phyloP scores from a whole-genome alignment of 2,888 invertebrate species.

The Hemithea aestivaria region DNA sequence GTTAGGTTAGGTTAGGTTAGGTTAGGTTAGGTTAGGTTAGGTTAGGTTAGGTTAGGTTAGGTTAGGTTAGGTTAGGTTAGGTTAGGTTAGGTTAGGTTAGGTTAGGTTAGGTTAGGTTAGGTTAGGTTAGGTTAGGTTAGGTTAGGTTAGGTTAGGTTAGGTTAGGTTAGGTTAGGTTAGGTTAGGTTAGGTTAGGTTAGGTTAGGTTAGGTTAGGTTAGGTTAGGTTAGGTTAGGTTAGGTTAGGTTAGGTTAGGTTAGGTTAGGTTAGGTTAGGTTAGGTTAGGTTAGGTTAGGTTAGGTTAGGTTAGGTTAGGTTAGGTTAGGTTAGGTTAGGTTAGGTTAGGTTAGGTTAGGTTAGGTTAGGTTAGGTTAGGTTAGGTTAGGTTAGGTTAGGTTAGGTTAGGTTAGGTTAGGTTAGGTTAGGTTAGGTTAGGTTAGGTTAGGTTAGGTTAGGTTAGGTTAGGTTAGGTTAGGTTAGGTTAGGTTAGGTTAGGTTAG shows the following conservation, averaged over 20 bases:
- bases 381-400: conserved; percentile 21
- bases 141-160: conserved; percentile 24
- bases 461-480: conserved; percentile 22
- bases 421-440: conserved; percentile 20
- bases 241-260: conserved; percentile 23
- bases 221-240: conserved; percentile 23
- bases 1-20: conserved; percentile 24
- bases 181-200: conserved; percentile 20
- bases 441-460: conserved; percentile 21
- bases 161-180: conserved; percentile 24
- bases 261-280: conserved; percentile 24
- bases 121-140: conserved; percentile 25
- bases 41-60: conserved; percentile 19
- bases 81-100: conserved; percentile 20
- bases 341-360: conserved; percentile 21
- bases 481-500: conserved; percentile 27
- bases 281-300: conserved; percentile 20
- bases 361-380: conserved; percentile 22
- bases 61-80: conserved; percentile 19
- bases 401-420: conserved; percentile 17
- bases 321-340: conserved; percentile 22
- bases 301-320: conserved; percentile 23
- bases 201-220: conserved; percentile 20
- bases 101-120: conserved; percentile 21
- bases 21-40: conserved; percentile 21